Conservation (phyloP, 2,797 vertebrate genomes). For the Alcedo quadribrachys region DNA sequence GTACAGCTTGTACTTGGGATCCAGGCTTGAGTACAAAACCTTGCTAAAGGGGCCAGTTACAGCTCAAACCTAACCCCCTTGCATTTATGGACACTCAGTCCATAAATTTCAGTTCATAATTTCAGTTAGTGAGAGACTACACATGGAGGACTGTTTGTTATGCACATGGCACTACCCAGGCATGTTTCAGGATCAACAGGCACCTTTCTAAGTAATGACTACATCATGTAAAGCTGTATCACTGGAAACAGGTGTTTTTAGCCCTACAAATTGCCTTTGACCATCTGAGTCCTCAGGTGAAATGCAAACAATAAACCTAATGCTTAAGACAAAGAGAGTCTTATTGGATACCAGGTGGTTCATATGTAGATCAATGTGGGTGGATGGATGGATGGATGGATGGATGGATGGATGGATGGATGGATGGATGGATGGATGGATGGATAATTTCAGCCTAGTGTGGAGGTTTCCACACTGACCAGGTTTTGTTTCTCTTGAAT, state of each 20-base stretch:
- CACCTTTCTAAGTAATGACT: background rate
- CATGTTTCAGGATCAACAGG: background rate
- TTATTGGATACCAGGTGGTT: background rate
- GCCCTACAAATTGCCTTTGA: background rate
- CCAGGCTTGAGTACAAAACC: background rate
- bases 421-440: no score
- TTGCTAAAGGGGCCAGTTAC: background rate
- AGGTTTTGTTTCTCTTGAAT: constrained; percentile 16
- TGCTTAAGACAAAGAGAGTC: background rate
- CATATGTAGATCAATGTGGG: background rate
- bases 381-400: no score
- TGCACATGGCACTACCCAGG: rapidly evolving
- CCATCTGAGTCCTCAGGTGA: background rate
- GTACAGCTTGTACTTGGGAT: background rate
- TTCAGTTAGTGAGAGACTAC: background rate
- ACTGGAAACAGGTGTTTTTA: background rate
- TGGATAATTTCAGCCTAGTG: background rate
- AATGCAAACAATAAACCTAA: background rate
- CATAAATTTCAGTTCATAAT: no score
- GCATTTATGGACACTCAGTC: background rate
- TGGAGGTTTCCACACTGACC: background rate
- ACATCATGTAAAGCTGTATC: background rate
- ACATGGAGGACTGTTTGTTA: background rate
- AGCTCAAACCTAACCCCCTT: background rate
- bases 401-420: no score